A percentile compares a stretch with the other conserved stretches of the same genome.
phyloP scores from a whole-genome alignment of 2,888 invertebrate species.

The Boloria selene region DNA sequence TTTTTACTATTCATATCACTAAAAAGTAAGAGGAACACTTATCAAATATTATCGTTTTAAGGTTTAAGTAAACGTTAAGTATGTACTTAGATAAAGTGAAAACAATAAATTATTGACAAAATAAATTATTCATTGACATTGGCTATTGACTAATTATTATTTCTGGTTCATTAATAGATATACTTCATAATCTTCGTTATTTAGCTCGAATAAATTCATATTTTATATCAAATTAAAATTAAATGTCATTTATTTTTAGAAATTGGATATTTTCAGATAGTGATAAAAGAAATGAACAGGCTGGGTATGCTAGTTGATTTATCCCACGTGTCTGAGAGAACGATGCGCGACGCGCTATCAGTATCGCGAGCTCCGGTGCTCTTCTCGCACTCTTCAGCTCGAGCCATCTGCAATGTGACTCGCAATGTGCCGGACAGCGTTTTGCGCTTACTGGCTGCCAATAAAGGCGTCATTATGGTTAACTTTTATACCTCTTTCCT shows the following conservation, averaged over 20 bases:
- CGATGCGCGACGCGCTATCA: slow-evolving; percentile 90
- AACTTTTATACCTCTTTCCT: slow-evolving; percentile 92
- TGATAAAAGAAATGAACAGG: slow-evolving; percentile 94
- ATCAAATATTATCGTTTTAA: neutral
- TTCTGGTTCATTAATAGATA: neutral
- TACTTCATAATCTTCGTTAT: neutral
- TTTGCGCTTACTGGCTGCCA: slow-evolving; percentile 86
- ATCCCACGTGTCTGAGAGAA: slow-evolving; percentile 90
- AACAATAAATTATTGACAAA: neutral
- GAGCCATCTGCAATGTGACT: slow-evolving; percentile 89
- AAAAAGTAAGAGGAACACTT: slow-evolving; percentile 8
- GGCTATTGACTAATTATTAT: too few relatives aligned
- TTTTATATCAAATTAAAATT: neutral
- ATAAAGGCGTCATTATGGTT: slow-evolving; percentile 93
- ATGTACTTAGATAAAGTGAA: too few relatives aligned
- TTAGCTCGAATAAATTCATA: neutral
- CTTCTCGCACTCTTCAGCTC: slow-evolving; percentile 93
- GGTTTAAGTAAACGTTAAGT: neutral
- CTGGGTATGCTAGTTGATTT: slow-evolving; percentile 94
- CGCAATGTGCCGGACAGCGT: slow-evolving; percentile 92
- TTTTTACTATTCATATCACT: neutral
- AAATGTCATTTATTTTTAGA: too few relatives aligned
- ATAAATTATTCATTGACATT: neutral
- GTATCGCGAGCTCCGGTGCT: slow-evolving; percentile 91
- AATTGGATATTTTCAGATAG: slow-evolving; percentile 75